Conservation (phyloP, 2,888 invertebrate species). For the Polydrusus tereticollis region DNA sequence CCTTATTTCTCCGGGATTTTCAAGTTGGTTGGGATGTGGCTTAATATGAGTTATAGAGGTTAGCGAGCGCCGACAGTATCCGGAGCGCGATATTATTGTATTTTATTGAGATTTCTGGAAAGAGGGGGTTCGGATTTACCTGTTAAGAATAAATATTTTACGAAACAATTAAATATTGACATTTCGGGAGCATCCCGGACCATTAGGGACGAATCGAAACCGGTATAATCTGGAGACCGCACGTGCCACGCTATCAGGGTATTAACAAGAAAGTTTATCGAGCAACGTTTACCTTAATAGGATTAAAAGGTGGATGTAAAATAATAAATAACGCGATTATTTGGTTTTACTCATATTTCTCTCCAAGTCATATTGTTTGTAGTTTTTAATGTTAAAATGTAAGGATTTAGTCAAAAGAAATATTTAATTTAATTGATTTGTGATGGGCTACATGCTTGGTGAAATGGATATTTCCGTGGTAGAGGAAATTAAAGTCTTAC, state of each 20-base stretch:
- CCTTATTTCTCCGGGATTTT: background rate
- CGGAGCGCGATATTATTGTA: conserved; percentile 1
- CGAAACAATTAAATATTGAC: conserved; percentile 15
- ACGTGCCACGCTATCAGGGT: conserved; percentile 1
- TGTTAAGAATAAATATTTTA: conserved; percentile 9
- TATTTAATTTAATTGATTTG: too few relatives aligned
- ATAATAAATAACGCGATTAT: background rate
- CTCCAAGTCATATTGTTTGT: too few relatives aligned
- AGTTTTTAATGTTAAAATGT: too few relatives aligned
- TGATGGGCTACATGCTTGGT: too few relatives aligned
- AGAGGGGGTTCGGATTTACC: conserved; percentile 13
- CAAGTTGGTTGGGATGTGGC: background rate
- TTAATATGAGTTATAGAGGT: conserved; percentile 21
- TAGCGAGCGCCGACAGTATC: background rate
- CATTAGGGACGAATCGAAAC: background rate
- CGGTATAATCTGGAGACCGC: background rate
- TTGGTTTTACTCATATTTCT: background rate
- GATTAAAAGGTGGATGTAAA: background rate
- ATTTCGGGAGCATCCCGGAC: background rate
- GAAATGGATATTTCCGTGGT: too few relatives aligned
- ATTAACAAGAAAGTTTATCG: conserved; percentile 1
- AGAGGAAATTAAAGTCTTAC: too few relatives aligned
- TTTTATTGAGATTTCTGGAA: conserved; percentile 23
- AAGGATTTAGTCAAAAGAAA: too few relatives aligned
- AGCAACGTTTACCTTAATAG: background rate